These are phyloP conservation scores for Chrysolina americana DNA, from an alignment of 2,888 invertebrate genomes.

Conservation along the genomic window DNA sequence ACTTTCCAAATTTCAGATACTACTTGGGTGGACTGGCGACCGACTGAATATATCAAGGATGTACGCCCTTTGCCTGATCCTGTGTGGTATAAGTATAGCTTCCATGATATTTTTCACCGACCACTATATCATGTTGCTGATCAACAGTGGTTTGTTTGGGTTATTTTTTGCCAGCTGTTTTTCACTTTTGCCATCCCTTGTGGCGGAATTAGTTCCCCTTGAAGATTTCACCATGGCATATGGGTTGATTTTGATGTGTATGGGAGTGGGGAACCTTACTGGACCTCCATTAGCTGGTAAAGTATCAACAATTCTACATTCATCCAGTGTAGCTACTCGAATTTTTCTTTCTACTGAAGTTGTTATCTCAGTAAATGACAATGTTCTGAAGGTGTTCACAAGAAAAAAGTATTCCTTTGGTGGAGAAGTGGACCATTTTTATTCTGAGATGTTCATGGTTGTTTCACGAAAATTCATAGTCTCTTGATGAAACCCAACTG, in stretches of 20 bases:
- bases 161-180: conserved; percentile 93
- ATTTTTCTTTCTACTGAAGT: no score
- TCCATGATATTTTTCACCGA: conserved; percentile 71
- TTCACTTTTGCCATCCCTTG: conserved; percentile 90
- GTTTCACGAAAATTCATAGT: no score
- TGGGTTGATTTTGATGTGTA: conserved; percentile 89
- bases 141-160: conserved; percentile 79
- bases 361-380: no score
- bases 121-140: conserved; percentile 64
- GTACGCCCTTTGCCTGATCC: conserved; percentile 84
- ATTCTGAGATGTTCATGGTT: no score
- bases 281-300: conserved; percentile 93
- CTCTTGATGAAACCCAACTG: no score
- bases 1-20: conserved; percentile 72
- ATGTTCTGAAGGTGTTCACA: no score
- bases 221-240: conserved; percentile 95
- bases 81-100: conserved; percentile 77
- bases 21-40: conserved; percentile 92
- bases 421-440: no score
- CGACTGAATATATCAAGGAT: conserved; percentile 85
- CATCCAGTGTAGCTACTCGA: no score
- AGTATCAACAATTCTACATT: neutral
- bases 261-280: conserved; percentile 92
- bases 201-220: conserved; percentile 90
- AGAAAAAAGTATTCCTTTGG: neutral